Percentiles rank a stretch among this genome's conserved stretches.
Evolutionary conservation across 2,113 vertebrate genomes (phyloP).

Genomic region (Sphaerodactylus townsendi): DNA sequence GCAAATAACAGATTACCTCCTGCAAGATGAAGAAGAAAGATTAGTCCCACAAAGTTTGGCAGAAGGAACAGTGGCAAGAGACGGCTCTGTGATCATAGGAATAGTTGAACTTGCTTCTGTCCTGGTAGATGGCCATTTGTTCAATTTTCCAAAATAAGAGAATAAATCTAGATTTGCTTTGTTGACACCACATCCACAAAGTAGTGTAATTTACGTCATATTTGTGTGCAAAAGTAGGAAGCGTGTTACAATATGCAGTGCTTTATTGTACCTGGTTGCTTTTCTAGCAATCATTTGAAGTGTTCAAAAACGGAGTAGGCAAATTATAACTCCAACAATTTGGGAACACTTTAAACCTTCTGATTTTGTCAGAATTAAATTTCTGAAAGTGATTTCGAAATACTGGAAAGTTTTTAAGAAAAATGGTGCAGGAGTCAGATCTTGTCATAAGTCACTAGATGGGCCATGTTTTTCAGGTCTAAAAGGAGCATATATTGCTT

Average conservation of each 20-base stretch:
- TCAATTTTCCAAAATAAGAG: constrained; percentile 24
- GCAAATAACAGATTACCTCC: constrained; percentile 60
- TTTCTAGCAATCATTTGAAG: neutral
- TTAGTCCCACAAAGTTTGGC: constrained; percentile 16
- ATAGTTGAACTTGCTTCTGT: constrained; percentile 17
- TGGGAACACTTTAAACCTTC: neutral
- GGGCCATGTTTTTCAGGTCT: neutral
- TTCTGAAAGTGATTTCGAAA: neutral
- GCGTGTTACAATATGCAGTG: too few species aligned
- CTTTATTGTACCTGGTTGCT: neutral
- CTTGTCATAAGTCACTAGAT: neutral
- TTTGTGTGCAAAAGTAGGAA: neutral
- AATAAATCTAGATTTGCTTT: constrained; percentile 23
- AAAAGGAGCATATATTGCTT: neutral
- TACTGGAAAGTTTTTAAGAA: neutral
- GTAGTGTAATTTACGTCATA: neutral
- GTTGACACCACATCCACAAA: constrained; percentile 35
- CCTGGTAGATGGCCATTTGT: constrained; percentile 21
- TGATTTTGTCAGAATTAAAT: neutral
- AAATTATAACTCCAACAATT: neutral
- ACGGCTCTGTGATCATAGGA: neutral
- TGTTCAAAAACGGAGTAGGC: neutral
- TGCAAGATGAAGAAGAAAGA: constrained; percentile 15
- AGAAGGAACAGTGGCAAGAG: constrained; percentile 1
- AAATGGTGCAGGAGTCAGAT: neutral